Conservation (phyloP, 2,113 vertebrate species). For the Oncorhynchus nerka region DNA sequence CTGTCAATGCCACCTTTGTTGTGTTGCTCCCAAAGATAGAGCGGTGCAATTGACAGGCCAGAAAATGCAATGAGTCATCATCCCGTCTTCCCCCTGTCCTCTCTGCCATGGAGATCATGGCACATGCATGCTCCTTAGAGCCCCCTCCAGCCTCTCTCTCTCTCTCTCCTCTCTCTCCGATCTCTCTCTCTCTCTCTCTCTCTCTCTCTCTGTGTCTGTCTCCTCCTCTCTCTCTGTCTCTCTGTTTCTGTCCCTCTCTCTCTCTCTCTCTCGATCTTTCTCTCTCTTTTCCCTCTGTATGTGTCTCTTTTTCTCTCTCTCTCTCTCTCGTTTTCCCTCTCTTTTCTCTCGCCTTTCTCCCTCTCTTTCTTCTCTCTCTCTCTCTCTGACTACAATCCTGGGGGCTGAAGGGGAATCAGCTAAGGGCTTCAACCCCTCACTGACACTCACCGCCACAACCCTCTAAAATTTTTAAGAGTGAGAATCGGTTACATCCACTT, state of each 20-base stretch:
- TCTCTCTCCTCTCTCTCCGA: not conserved
- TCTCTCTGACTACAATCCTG: not conserved
- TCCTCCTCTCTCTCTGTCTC: not conserved
- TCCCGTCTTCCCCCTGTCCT: slow-evolving; percentile 7
- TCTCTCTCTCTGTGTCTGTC: not conserved
- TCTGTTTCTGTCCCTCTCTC: not conserved
- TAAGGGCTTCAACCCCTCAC: not conserved
- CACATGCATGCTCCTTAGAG: not conserved
- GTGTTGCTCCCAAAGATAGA: slow-evolving; percentile 69
- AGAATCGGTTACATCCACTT: too few species aligned
- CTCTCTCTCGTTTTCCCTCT: not conserved
- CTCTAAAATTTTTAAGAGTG: too few species aligned
- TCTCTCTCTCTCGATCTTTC: too few species aligned
- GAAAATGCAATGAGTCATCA: slow-evolving; percentile 68
- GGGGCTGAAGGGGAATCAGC: too few species aligned
- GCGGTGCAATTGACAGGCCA: slow-evolving; percentile 68
- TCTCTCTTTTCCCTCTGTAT: too few species aligned
- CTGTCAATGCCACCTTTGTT: slow-evolving; percentile 83
- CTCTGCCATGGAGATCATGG: slow-evolving; percentile 1
- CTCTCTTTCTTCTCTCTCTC: not conserved
- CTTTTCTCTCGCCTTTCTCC: not conserved
- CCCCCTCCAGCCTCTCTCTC: not conserved
- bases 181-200: not conserved
- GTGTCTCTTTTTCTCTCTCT: too few species aligned
- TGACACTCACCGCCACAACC: not conserved